phyloP scores from a whole-genome alignment of 2,113 vertebrate species.

The Lepidiolamprologus cunningtoni region DNA sequence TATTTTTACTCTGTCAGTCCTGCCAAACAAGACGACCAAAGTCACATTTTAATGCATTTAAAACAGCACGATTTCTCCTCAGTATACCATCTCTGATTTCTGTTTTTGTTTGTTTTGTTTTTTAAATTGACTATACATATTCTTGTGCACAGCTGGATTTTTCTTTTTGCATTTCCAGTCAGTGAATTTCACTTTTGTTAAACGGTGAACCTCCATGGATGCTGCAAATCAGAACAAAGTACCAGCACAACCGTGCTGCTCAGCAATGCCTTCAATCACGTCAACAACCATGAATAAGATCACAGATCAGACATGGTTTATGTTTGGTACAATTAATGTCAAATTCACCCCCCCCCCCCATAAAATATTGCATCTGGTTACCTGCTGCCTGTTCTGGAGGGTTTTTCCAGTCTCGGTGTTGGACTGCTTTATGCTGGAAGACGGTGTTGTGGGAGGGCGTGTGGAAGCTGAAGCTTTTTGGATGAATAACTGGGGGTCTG shows the following conservation, averaged over 20 bases:
- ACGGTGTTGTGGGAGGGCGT: background rate
- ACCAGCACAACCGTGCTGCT: background rate
- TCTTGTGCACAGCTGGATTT: background rate
- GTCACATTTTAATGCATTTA: background rate
- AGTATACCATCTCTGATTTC: background rate
- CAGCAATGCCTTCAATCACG: background rate
- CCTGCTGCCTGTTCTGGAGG: constrained; percentile 70
- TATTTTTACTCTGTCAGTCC: background rate
- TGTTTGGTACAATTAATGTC: background rate
- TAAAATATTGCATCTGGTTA: constrained; percentile 48
- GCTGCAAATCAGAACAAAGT: background rate
- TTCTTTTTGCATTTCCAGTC: background rate
- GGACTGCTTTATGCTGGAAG: background rate
- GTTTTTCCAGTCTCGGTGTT: constrained; percentile 41
- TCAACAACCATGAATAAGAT: background rate
- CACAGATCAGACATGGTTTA: background rate
- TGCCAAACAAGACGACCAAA: background rate
- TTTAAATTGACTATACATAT: background rate
- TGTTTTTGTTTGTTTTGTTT: background rate
- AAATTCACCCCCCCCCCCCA: too few relatives aligned
- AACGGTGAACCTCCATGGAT: background rate
- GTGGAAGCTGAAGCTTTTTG: constrained; percentile 71
- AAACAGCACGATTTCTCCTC: background rate
- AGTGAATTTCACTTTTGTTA: background rate
- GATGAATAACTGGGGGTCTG: constrained; percentile 85